Base-by-base conservation (phyloP, 2,797 vertebrate species). In the Pipistrellus pygmaeus region DNA sequence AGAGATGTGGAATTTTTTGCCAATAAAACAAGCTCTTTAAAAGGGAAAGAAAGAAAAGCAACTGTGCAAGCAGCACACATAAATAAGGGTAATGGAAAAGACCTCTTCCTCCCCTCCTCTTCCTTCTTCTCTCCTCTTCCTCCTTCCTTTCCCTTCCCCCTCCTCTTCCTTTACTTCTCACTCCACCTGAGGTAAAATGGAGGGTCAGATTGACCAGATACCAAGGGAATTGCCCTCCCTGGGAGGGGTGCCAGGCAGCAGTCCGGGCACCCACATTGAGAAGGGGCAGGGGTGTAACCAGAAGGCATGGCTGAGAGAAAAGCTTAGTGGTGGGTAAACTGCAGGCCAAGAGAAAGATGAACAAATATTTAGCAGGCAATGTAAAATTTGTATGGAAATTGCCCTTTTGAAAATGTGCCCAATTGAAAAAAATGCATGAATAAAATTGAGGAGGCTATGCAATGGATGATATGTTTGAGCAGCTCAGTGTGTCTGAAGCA, bases 1-100 rank as follows among this genome's bases (percentile, higher is more conserved):
- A 94, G 69, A 95, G 71, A 90, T 25, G 27, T 3, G 91, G 73
- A 94, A 94, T 97, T 95, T 96, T 77, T 90, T 96, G 32, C 14
- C 94, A 88, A 94, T 96, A 96, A 97, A 96, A 85, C 3, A 96
- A 13, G 20, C 66, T 32, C 87, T 62, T 95, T 0, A 30, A 48
- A 21, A 23, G 93, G 95, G 66, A 93, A 92, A 71, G 25, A 90
- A 92, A 95, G 94, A 95, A 88, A 76, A 75, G 46, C 55, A 96
- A 46, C n/a, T 76, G 27, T 90, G 53, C 82, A 97, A 96, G 62
- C 73, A 51, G n/a, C 18, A 76, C 32, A 30, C 2, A 17, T 91
- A 91, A 68, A 88, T 30, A 62, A 4, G 6, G 38, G 38, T 60
- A 62, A 69, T 23, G 38, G 90, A 96, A 69, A 46, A 90, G 35